A percentile compares a stretch with the other conserved stretches of the same genome.
These are phyloP conservation scores for Drosophila littoralis DNA, from an alignment of 1,140 invertebrate species.

Conservation along the genomic window DNA sequence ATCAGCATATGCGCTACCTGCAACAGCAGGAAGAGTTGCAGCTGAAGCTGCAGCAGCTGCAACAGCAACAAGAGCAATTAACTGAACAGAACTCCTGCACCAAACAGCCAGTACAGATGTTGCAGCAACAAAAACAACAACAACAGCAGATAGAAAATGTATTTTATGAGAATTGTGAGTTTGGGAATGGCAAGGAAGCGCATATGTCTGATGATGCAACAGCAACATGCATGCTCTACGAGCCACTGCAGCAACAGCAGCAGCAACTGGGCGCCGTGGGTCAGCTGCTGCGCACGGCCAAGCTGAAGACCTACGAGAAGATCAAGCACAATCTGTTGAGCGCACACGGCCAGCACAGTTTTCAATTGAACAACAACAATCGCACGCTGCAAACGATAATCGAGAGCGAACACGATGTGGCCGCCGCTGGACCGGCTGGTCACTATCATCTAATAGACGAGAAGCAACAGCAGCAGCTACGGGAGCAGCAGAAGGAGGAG, in stretches of 20 bases:
- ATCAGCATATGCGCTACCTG: conserved; percentile 78
- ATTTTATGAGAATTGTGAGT: conserved; percentile 25
- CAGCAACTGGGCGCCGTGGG: conserved; percentile 59
- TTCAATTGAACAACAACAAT: conserved; percentile 65
- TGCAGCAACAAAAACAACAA: conserved; percentile 17
- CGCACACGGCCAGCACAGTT: conserved; percentile 71
- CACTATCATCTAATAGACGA: conserved; percentile 81
- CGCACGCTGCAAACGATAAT: conserved; percentile 73
- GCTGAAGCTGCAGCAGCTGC: conserved; percentile 53
- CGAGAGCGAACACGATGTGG: conserved; percentile 79
- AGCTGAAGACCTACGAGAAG: conserved; percentile 79
- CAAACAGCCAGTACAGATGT: conserved; percentile 6
- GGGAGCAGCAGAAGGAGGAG: conserved; percentile 25
- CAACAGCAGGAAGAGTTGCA: conserved; percentile 69
- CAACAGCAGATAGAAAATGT: conserved; percentile 42
- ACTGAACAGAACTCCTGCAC: conserved; percentile 1
- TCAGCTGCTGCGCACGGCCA: conserved; percentile 74
- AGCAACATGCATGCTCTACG: conserved; percentile 26
- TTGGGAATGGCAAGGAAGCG: conserved; percentile 39
- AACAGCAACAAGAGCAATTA: conserved; percentile 48
- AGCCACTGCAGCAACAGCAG: conserved; percentile 33
- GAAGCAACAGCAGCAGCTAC: conserved; percentile 45
- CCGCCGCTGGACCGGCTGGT: conserved; percentile 69
- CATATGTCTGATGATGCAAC: conserved; percentile 43
- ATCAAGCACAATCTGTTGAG: conserved; percentile 76